Evolutionary conservation across 2,797 vertebrate genomes (phyloP), one percentile per base, ranked within the genome.

Genomic region (Lateolabrax maculatus): DNA sequence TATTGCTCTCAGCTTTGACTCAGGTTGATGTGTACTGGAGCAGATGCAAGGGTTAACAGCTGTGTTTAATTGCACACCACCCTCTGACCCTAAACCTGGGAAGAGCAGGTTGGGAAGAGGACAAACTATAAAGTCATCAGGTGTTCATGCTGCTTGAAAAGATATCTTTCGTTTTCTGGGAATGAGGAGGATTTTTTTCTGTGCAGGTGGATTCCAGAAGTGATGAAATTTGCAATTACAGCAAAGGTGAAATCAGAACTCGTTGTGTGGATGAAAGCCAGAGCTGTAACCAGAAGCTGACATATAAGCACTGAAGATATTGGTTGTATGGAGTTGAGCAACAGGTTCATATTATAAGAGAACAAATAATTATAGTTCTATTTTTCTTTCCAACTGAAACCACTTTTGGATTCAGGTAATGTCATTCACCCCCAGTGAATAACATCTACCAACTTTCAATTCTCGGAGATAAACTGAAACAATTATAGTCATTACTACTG

Each of bases 91-190:
- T 31, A 13, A 65, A 29, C 31, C 27, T 34, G 15, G 55, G 19
- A 63, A 36, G 57, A 87, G 64, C 66, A 71, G 44, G 62, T 71
- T 75, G 46, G 13, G 44, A 79, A 37, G 43, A 70, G 44, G 41
- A 69, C 82, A 76, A 77, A 70, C 76, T 71, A 64, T 74, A 56
- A 77, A 84, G 21, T 65, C 76, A 79, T 77, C 71, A 72, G 73
- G 27, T 80, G 78, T 72, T 83, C 51, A 62, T 55, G 15, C 21
- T 0, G 1, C 5, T 70, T 58, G 49, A 58, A 46, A 70, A 66
- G 56, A 21, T 61, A 5, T 25, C 21, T 61, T 71, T 68, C 6
- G 6, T 67, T 64, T 82, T 77, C 46, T 70, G 55, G 56, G 29
- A 60, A 58, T n/a, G 10, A 60, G 16, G 27, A 57, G 31, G 5